phyloP scores from a whole-genome alignment of 2,113 vertebrate species.

The Gracilinanus agilis region DNA sequence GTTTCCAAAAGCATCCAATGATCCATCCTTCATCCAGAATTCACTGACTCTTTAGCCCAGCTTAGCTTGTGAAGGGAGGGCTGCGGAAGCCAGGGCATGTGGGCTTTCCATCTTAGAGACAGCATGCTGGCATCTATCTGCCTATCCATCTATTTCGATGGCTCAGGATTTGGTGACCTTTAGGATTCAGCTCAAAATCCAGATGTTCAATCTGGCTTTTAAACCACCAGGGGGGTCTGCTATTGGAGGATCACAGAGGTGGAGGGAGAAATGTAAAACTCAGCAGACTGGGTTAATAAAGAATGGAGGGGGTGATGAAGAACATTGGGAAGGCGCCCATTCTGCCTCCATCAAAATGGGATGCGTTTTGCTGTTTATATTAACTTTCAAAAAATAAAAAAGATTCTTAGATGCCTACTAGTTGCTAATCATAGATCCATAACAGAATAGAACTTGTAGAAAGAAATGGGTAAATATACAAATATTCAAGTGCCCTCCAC shows the following conservation, averaged over 20 bases:
- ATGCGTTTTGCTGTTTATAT: constrained; percentile 45
- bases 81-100: constrained; percentile 60
- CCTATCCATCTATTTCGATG: constrained; percentile 62
- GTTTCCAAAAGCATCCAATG: constrained; percentile 70
- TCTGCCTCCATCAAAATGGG: constrained; percentile 15
- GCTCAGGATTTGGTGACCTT: constrained; percentile 73
- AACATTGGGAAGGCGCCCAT: constrained; percentile 45
- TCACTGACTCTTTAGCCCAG: constrained; percentile 19
- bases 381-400: constrained; percentile 5
- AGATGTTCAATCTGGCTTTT: constrained; percentile 75
- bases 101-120: constrained; percentile 41
- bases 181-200: constrained; percentile 68
- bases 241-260: constrained; percentile 52
- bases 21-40: constrained; percentile 57
- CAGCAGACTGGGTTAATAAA: constrained; percentile 66
- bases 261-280: constrained; percentile 62
- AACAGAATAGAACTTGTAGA: background rate
- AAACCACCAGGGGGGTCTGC: constrained; percentile 68
- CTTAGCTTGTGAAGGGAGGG: constrained; percentile 32
- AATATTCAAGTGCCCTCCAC: background rate
- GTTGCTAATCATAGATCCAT: background rate
- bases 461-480: background rate
- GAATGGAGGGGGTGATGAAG: background rate
- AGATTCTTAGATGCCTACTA: constrained; percentile 22
- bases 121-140: constrained; percentile 4